Percentiles rank a stretch among this genome's conserved stretches.
Conservation (phyloP, 2,888 invertebrate species). For the Odontomyia ornata region DNA sequence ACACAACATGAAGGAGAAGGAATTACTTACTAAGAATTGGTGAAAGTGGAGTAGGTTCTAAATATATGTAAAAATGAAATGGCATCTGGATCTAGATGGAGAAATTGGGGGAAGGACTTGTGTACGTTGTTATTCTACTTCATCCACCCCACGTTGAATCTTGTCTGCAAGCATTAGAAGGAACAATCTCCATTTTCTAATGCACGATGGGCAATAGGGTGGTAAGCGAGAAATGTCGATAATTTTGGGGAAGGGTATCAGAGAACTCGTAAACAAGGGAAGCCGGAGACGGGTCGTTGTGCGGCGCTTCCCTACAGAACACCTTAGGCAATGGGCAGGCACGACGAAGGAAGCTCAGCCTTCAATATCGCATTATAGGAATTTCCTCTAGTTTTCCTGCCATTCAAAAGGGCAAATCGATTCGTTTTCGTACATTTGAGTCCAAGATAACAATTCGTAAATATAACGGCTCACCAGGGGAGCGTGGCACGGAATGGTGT, state of each 20-base stretch:
- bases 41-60: conserved; percentile 20
- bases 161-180: conserved; percentile 21
- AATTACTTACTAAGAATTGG: conserved; percentile 32
- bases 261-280: not conserved
- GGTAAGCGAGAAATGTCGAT: conserved; percentile 31
- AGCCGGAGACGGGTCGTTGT: not conserved
- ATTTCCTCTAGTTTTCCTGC: conserved; percentile 50
- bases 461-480: not conserved
- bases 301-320: conserved; percentile 14
- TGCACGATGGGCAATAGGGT: conserved; percentile 4
- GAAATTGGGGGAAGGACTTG: conserved; percentile 23
- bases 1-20: conserved; percentile 23
- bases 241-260: conserved; percentile 20
- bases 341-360: conserved; percentile 44
- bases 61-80: conserved; percentile 29
- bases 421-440: conserved; percentile 41
- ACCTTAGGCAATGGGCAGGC: conserved; percentile 32
- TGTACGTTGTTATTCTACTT: not conserved
- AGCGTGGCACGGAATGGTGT: not conserved
- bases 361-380: conserved; percentile 49
- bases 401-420: conserved; percentile 49
- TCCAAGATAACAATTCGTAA: conserved; percentile 5
- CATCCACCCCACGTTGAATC: not conserved
- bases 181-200: conserved; percentile 35
- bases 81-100: conserved; percentile 18